Base-by-base conservation (phyloP, 2,113 vertebrate species). In the Accipiter cooperii region DNA sequence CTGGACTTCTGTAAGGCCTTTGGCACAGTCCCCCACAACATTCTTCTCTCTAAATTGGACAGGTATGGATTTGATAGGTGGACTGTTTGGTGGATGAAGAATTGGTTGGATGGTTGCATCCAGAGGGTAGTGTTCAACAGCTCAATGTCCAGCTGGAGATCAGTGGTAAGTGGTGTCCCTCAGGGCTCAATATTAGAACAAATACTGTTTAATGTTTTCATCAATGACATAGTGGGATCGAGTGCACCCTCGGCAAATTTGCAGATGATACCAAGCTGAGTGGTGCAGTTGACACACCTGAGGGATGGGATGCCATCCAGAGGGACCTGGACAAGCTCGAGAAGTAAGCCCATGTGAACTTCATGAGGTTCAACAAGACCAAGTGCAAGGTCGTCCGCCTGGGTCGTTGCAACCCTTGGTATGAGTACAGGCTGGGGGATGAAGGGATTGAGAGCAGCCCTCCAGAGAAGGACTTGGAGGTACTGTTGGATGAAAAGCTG, bases 251-350 rank as follows among this genome's bases (percentile, higher is more conserved):
- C 12, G 33, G n/a, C 44, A 70, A 70, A 5, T 55, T 12, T 55
- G 25, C 16, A 33, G 29, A 54, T 38, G 21, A 54, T 19, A 66
- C 24, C 17, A 54, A 55, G 15, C 25, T 55, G 38, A 66, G 21
- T 31, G 18, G 34, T 36, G 40, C 2, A 3, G 14, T 12, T 14
- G 18, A 46, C 10, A 22, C 1, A 1, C 5, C 20, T 33, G 28
- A 79, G 21, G 46, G 46, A 63, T 10, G 5, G 34, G 46, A 19
- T 34, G 29, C 20, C 64, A 46, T 46, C 20, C 42, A 66, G 42
- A 66, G 31, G 42, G 40, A 47, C 34, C 25, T 60, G 18, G 42
- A 77, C 34, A 77, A 29, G 25, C 44, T 38, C 5, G 4, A 31
- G 57, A 77, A 47, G 6, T 49, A 19, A 8, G 14, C 14, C 74